Conservation (phyloP, 2,113 vertebrate species). For the Chlamydotis undulata region DNA sequence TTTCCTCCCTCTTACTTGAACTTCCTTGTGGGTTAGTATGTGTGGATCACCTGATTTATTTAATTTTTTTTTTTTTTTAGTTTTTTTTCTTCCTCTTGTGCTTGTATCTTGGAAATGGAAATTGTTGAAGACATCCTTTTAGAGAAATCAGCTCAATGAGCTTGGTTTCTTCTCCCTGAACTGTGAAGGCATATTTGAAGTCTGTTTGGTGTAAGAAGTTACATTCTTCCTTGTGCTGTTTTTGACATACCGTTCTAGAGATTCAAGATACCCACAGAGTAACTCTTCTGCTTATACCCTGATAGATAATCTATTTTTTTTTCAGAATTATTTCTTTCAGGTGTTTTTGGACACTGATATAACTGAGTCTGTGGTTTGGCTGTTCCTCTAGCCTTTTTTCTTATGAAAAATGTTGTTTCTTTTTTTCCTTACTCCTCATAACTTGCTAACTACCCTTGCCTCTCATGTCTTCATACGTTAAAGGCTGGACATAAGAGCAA, state of each 20-base stretch:
- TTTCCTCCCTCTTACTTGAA: background rate
- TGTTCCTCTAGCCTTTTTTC: background rate
- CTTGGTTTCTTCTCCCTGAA: background rate
- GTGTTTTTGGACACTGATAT: background rate
- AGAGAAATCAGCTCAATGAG: background rate
- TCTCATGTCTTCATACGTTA: background rate
- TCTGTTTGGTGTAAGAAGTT: background rate
- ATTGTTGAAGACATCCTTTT: background rate
- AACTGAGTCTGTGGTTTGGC: background rate
- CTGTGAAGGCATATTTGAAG: background rate
- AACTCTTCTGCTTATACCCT: background rate
- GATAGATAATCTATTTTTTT: background rate
- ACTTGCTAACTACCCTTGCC: background rate
- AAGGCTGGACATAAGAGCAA: background rate
- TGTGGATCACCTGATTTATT: background rate
- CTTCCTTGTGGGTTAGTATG: background rate
- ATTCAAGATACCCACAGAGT: background rate
- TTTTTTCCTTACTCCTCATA: background rate
- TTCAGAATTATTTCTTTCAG: background rate
- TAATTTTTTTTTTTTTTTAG: background rate
- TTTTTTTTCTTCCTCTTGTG: background rate
- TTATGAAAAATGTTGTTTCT: background rate
- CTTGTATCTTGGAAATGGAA: background rate
- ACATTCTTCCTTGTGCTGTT: background rate
- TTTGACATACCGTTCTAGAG: background rate